These are phyloP conservation scores for Drosophila colorata DNA, from an alignment of 2,888 invertebrate species.

Conservation along the genomic window DNA sequence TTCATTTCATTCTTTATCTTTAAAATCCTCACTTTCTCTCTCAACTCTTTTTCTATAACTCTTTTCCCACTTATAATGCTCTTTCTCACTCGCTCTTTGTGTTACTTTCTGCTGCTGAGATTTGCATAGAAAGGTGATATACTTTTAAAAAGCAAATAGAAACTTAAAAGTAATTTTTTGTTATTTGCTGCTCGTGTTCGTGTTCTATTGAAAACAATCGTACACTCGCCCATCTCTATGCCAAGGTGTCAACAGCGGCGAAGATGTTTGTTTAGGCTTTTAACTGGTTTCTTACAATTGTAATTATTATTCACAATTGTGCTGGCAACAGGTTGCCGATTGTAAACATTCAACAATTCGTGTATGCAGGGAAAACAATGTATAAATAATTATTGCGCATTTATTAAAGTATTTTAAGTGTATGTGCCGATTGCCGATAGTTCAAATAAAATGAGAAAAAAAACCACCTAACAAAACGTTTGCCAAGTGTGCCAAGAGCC, in stretches of 20 bases:
- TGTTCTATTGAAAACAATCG: neutral
- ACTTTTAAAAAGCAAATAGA: too few species aligned
- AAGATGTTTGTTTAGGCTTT: conserved; percentile 3
- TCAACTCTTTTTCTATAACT: too few species aligned
- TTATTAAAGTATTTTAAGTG: conserved; percentile 48
- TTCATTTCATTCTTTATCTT: too few species aligned
- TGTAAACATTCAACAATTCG: conserved; percentile 38
- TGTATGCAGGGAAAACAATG: conserved; percentile 16
- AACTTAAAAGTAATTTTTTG: too few species aligned
- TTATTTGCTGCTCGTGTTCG: neutral
- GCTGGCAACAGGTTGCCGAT: conserved; percentile 49
- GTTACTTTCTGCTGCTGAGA: too few species aligned
- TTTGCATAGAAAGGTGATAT: too few species aligned
- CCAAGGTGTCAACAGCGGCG: conserved; percentile 24
- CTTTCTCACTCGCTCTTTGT: too few species aligned
- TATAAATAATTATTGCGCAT: conserved; percentile 63
- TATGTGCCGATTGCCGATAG: conserved; percentile 29
- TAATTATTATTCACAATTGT: conserved; percentile 45
- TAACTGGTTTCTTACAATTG: conserved; percentile 39
- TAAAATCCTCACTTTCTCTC: too few species aligned
- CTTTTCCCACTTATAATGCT: too few species aligned
- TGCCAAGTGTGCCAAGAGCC: conserved; percentile 62
- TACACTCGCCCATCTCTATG: neutral
- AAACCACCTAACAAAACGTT: neutral
- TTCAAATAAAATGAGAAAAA: neutral